phyloP scores from a whole-genome alignment of 1,140 invertebrate genomes.

The Zaprionus tsacasi region DNA sequence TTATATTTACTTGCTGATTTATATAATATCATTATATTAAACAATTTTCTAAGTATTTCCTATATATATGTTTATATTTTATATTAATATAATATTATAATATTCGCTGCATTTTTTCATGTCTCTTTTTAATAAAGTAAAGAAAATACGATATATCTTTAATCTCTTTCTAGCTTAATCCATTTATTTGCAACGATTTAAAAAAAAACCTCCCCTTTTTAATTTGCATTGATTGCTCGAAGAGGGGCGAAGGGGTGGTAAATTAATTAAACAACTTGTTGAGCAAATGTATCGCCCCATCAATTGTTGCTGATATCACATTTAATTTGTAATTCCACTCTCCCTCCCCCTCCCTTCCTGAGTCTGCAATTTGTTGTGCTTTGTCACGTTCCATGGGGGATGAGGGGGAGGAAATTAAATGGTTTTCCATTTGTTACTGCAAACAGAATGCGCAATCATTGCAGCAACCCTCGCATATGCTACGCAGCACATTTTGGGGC shows the following conservation, averaged over 20 bases:
- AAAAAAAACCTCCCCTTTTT: slow-evolving; percentile 2
- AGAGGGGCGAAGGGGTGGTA: not conserved
- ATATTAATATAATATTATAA: too few relatives aligned
- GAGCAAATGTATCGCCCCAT: slow-evolving; percentile 39
- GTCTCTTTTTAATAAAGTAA: not conserved
- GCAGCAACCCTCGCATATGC: slow-evolving; percentile 31
- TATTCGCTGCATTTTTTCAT: too few relatives aligned
- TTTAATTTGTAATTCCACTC: slow-evolving; percentile 29
- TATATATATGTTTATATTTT: too few relatives aligned
- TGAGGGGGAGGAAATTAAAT: slow-evolving; percentile 21
- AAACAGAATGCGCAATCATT: slow-evolving; percentile 42
- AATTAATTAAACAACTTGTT: slow-evolving; percentile 57
- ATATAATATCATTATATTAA: too few relatives aligned
- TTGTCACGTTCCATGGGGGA: slow-evolving; percentile 21
- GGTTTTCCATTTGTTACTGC: slow-evolving; percentile 37
- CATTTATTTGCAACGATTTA: not conserved
- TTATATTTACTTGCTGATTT: too few relatives aligned
- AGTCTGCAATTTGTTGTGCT: slow-evolving; percentile 8
- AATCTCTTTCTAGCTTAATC: not conserved
- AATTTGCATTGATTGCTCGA: slow-evolving; percentile 44
- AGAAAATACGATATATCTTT: not conserved
- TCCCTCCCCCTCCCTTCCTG: not conserved
- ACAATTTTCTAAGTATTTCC: too few relatives aligned
- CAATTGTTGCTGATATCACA: slow-evolving; percentile 35
- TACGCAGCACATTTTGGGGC: not conserved